These are phyloP conservation scores for Eupithecia vulgata DNA, from an alignment of 2,888 invertebrate genomes.

Conservation along the genomic window DNA sequence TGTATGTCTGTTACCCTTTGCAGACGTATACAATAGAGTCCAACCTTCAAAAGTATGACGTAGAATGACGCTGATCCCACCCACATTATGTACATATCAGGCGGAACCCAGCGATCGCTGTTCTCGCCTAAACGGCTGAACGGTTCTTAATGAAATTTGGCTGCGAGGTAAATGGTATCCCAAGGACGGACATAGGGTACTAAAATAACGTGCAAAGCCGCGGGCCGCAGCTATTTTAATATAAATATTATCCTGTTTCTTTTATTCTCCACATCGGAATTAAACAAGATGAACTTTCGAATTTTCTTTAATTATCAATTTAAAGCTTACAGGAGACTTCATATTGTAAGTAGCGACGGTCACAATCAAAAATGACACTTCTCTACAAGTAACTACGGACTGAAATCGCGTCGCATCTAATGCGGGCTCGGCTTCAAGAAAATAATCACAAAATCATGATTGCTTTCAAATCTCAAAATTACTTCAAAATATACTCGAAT, in stretches of 20 bases:
- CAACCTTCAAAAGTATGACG: slow-evolving; percentile 26
- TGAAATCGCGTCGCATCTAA: slow-evolving; percentile 59
- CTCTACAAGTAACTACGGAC: slow-evolving; percentile 53
- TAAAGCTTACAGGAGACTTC: slow-evolving; percentile 81
- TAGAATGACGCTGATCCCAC: slow-evolving; percentile 29
- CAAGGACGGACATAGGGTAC: no score
- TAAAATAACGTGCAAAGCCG: no score
- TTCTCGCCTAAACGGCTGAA: neutral
- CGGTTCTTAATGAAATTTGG: no score
- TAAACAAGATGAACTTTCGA: slow-evolving; percentile 74
- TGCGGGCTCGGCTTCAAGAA: slow-evolving; percentile 45
- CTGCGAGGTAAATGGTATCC: no score
- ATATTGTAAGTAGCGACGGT: slow-evolving; percentile 59
- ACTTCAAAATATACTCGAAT: slow-evolving; percentile 15
- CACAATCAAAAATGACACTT: slow-evolving; percentile 57
- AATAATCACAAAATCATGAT: slow-evolving; percentile 53
- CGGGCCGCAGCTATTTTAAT: neutral
- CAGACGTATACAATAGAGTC: neutral
- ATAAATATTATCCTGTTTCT: neutral
- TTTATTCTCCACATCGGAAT: slow-evolving; percentile 46
- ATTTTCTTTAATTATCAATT: slow-evolving; percentile 83
- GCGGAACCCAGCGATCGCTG: slow-evolving; percentile 9
- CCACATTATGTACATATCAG: slow-evolving; percentile 13
- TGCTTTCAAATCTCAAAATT: slow-evolving; percentile 37
- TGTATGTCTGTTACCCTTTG: no score